Percentiles rank a stretch among this genome's conserved stretches.
phyloP scores from a whole-genome alignment of 1,140 invertebrate species.

The Papilio xuthus region DNA sequence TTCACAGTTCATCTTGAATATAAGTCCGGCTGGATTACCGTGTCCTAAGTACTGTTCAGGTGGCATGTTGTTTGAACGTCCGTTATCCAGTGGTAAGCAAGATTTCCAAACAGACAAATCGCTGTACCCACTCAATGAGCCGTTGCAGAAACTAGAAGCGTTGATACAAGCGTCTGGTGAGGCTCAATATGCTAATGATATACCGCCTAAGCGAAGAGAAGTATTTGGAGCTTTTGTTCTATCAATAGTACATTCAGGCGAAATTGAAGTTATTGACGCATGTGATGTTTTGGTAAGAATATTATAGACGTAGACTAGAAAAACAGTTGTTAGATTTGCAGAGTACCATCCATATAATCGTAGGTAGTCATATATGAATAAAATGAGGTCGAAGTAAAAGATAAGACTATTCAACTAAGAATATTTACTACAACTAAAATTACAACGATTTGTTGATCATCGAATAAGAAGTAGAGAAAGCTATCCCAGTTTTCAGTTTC shows the following conservation, averaged over 20 bases:
- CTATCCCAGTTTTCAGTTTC: too few species aligned
- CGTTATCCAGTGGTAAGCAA: slow-evolving; percentile 86
- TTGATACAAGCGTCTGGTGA: slow-evolving; percentile 87
- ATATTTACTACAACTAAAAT: not conserved
- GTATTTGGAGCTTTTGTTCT: slow-evolving; percentile 86
- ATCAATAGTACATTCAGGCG: slow-evolving; percentile 80
- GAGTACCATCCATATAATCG: too few species aligned
- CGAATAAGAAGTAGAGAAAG: too few species aligned
- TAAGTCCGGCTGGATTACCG: slow-evolving; percentile 67
- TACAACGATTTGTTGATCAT: too few species aligned
- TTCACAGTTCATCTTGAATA: slow-evolving; percentile 80
- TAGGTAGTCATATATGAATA: too few species aligned
- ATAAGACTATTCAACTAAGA: not conserved
- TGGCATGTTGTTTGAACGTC: slow-evolving; percentile 80
- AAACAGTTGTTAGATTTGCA: too few species aligned
- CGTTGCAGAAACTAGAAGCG: slow-evolving; percentile 87
- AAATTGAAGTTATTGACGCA: slow-evolving; percentile 82
- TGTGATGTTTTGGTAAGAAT: slow-evolving; percentile 82
- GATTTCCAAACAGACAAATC: slow-evolving; percentile 85
- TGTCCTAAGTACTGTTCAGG: slow-evolving; percentile 73
- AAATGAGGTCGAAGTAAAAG: too few species aligned
- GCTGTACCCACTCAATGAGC: slow-evolving; percentile 87
- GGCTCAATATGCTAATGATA: slow-evolving; percentile 86
- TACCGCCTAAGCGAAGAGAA: slow-evolving; percentile 82
- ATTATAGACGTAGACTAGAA: slow-evolving; percentile 1